Evolutionary conservation across 1,140 invertebrate species (phyloP).

Genomic region (Cardiocondyla obscurior): DNA sequence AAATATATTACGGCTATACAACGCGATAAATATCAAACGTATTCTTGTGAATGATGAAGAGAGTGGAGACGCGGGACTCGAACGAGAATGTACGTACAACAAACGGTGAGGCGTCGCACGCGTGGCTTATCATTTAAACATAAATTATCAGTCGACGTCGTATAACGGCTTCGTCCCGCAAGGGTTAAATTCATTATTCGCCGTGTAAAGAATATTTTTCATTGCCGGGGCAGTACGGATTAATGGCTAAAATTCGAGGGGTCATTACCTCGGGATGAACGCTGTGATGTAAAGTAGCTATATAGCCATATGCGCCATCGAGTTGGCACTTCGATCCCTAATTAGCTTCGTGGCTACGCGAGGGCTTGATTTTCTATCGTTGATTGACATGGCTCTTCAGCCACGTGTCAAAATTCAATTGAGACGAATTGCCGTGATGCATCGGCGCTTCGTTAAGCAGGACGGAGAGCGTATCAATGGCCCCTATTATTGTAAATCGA

Average conservation of each 20-base stretch:
- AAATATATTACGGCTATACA: conserved; percentile 15
- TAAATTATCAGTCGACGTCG: conserved; percentile 25
- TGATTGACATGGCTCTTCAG: conserved; percentile 61
- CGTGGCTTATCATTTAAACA: background rate
- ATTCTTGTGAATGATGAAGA: conserved; percentile 2
- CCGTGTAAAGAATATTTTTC: conserved; percentile 35
- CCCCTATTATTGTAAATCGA: conserved; percentile 40
- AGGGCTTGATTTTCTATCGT: conserved; percentile 58
- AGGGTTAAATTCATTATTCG: conserved; percentile 33
- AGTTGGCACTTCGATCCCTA: conserved; percentile 50
- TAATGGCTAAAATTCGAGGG: conserved; percentile 37
- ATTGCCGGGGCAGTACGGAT: background rate
- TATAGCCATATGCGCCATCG: conserved; percentile 14
- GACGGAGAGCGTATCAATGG: background rate
- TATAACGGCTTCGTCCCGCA: background rate
- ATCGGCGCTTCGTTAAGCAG: conserved; percentile 46
- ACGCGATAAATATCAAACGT: background rate
- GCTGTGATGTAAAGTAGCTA: conserved; percentile 45
- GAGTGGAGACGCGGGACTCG: background rate
- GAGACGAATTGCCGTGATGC: conserved; percentile 35
- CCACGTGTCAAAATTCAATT: conserved; percentile 61
- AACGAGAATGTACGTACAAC: no score
- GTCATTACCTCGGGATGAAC: conserved; percentile 13
- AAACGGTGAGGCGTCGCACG: no score
- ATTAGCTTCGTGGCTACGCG: conserved; percentile 50